phyloP scores from a whole-genome alignment of 2,888 invertebrate genomes.

The Callimorpha dominula region DNA sequence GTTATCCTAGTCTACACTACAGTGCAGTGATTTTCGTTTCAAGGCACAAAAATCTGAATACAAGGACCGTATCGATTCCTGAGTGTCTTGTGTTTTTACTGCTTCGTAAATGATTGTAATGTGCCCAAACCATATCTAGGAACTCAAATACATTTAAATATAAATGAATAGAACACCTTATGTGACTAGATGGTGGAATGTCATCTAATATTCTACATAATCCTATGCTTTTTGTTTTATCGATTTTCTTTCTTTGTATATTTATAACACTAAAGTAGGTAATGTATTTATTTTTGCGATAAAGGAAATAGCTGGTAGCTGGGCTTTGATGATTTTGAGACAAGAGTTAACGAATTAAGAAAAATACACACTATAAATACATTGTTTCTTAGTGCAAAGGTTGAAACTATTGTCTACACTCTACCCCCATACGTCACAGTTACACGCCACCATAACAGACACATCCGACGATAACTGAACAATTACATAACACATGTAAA shows the following conservation, averaged over 20 bases:
- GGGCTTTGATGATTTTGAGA: constrained; percentile 36
- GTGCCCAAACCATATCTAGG: constrained; percentile 49
- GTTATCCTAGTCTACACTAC: constrained; percentile 66
- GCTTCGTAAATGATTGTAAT: constrained; percentile 32
- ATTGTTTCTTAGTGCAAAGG: constrained; percentile 27
- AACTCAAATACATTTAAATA: constrained; percentile 48
- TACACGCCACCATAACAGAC: constrained; percentile 15
- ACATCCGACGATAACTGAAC: constrained; percentile 26
- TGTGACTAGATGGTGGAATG: constrained; percentile 80
- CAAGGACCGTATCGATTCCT: constrained; percentile 42
- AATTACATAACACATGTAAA: constrained; percentile 40
- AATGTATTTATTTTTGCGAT: constrained; percentile 33
- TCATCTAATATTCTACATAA: constrained; percentile 65
- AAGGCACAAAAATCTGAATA: constrained; percentile 69
- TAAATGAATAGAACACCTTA: constrained; percentile 64
- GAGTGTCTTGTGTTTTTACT: constrained; percentile 32
- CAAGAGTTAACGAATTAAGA: constrained; percentile 15
- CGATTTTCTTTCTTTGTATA: constrained; percentile 21
- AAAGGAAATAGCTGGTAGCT: constrained; percentile 27
- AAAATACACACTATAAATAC: constrained; percentile 29
- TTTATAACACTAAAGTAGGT: constrained; percentile 31
- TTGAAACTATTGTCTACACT: constrained; percentile 39
- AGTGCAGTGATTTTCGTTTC: constrained; percentile 65
- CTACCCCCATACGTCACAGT: constrained; percentile 29
- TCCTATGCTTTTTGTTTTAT: constrained; percentile 28